Percentiles rank a stretch among this genome's conserved stretches.
phyloP scores from a whole-genome alignment of 2,113 vertebrate genomes.

The Paedocypris sp. region DNA sequence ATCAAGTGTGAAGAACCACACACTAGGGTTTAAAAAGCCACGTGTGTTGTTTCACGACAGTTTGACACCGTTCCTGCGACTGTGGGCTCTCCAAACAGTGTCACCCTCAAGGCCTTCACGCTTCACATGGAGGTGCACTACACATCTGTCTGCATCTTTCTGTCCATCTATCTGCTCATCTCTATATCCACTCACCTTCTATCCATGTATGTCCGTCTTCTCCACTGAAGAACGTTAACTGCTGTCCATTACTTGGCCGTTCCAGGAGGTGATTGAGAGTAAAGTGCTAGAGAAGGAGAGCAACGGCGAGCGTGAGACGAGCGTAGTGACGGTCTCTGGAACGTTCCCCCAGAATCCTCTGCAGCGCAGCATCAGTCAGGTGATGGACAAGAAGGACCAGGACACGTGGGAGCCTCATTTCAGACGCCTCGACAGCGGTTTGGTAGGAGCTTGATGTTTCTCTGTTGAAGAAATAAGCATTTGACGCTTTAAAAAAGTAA shows the following conservation, averaged over 20 bases:
- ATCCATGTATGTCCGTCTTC: no score
- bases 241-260: no score
- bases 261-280: constrained; percentile 69
- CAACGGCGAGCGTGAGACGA: constrained; percentile 44
- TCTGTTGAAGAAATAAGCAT: not conserved
- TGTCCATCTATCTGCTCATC: no score
- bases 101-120: constrained; percentile 89
- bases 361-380: constrained; percentile 82
- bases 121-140: constrained; percentile 76
- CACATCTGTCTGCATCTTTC: no score
- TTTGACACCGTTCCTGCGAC: constrained; percentile 84
- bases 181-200: no score
- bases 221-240: no score
- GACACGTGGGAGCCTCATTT: constrained; percentile 72
- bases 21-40: no score
- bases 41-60: constrained; percentile 50
- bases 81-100: constrained; percentile 69
- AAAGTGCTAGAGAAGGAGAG: constrained; percentile 59
- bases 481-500: not conserved
- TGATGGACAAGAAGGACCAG: constrained; percentile 72
- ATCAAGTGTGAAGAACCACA: no score
- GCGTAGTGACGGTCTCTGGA: constrained; percentile 41
- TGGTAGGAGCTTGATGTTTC: constrained; percentile 65
- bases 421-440: constrained; percentile 70
- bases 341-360: constrained; percentile 59